Evolutionary conservation across 1,140 invertebrate genomes (phyloP), one percentile per base, ranked within the genome.

Genomic region (Rhagoletis zephyria): DNA sequence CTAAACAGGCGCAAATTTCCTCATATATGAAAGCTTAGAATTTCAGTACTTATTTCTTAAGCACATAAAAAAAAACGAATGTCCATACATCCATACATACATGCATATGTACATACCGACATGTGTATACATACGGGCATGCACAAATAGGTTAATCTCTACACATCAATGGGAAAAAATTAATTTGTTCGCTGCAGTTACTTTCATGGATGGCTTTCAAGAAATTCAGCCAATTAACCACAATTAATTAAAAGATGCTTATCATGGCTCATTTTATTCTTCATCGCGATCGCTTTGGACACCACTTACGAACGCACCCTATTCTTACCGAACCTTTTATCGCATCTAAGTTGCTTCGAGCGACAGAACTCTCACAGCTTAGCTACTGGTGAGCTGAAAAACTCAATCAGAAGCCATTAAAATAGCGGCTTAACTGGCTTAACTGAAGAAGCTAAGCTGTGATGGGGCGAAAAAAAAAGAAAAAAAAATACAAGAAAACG

Each of bases 171-270:
- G 1, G 0, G 30, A 30, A 30, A 56, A 56, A 56, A 56, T 7
- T 56, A 10, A 10, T 56, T 56, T 56, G 51, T 56, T 56, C 51
- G 3, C 1, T 10, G 51, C 51, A 56, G 51, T 56, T 56, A 56
- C 51, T 56, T 56, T 56, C 51, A 56, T 56, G 10, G n/a, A 63
- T 14, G n/a, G 61, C 12, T 63, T 63, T 63, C 61, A 63, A n/a
- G n/a, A 63, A 63, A 63, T 63, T 14, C 61, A 63, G n/a, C 61
- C 61, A 63, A 63, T 63, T 63, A 63, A 14, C 61, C 61, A 63
- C 61, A 63, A 63, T 63, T 63, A 63, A 63, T 63, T 63, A 63
- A 63, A 63, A 63, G 61, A 63, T 63, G 12, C 12, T 63, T 63
- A 63, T 63, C 61, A 14, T 14, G 12, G 61, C 12, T 63, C 16